Evolutionary conservation across 2,797 vertebrate genomes (phyloP).

Genomic region (Scyliorhinus canicula): DNA sequence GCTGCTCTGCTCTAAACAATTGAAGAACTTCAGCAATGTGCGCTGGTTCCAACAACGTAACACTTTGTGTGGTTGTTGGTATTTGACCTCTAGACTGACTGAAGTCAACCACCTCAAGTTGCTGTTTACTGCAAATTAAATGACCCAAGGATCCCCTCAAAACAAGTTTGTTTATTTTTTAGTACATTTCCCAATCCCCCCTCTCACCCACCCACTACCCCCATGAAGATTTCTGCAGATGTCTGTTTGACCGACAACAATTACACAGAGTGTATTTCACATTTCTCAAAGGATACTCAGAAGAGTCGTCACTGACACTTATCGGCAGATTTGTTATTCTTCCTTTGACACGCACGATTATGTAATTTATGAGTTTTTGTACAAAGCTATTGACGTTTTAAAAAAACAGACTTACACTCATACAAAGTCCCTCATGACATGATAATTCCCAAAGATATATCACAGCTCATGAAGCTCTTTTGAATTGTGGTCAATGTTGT

Average conservation of each 20-base stretch:
- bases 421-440: background rate
- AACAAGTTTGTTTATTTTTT: background rate
- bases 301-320: background rate
- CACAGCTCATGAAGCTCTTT: background rate
- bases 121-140: background rate
- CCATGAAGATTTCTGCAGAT: background rate
- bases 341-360: background rate
- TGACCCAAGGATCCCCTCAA: background rate
- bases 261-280: background rate
- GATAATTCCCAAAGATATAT: background rate
- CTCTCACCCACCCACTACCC: too few relatives aligned
- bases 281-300: background rate
- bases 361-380: background rate
- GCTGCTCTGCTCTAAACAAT: background rate
- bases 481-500: too few relatives aligned
- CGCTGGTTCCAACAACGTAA: background rate
- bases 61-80: background rate
- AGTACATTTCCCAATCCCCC: background rate
- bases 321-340: background rate
- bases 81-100: background rate
- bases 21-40: constrained; percentile 20
- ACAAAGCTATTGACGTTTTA: background rate
- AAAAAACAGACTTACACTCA: background rate
- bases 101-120: background rate
- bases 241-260: background rate